Evolutionary conservation across 2,113 vertebrate genomes (phyloP).

Genomic region (Pseudopodoces humilis): DNA sequence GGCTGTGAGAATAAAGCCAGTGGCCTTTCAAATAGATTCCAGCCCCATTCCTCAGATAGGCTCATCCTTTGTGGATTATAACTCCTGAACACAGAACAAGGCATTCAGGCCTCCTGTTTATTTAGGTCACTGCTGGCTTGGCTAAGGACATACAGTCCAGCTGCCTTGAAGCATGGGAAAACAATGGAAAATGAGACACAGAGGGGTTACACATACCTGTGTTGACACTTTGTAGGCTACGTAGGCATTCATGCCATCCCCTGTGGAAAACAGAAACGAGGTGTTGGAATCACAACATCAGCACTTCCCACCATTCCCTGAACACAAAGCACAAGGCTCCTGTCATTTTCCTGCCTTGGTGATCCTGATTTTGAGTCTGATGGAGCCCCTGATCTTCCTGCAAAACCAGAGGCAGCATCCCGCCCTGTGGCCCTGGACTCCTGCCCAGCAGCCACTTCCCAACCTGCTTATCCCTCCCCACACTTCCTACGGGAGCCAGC

Average conservation of each 20-base stretch:
- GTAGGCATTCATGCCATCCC: conserved; percentile 97
- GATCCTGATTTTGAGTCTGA: not conserved
- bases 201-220: conserved; percentile 77
- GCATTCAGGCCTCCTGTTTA: not conserved
- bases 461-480: conserved; percentile 21
- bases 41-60: not conserved
- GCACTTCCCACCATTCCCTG: not conserved
- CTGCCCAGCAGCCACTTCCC: not conserved
- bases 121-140: not conserved
- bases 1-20: not conserved
- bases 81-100: not conserved
- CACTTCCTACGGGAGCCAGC: conserved; percentile 23
- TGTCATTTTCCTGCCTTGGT: not conserved
- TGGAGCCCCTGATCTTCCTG: not conserved
- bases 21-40: not conserved
- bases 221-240: conserved; percentile 97
- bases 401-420: not conserved
- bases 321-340: not conserved
- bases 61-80: not conserved
- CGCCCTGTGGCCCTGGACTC: not conserved
- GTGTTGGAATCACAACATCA: not conserved
- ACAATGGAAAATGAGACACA: not conserved
- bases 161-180: not conserved
- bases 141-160: not conserved
- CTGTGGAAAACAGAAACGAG: conserved; percentile 58